phyloP scores from a whole-genome alignment of 2,888 invertebrate species.

The Neoitamus cyanurus region DNA sequence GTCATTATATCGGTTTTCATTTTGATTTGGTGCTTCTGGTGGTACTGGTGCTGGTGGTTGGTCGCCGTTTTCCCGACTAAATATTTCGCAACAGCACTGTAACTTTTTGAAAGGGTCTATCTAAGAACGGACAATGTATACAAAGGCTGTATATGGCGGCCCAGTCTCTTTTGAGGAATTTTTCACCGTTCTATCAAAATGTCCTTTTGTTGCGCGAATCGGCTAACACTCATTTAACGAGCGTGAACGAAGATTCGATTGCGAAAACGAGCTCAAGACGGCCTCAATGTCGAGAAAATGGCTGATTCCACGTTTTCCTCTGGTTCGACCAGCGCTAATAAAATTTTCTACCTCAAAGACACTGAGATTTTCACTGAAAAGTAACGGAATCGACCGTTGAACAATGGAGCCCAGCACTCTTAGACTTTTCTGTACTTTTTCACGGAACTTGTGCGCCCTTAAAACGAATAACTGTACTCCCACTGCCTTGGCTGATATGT shows the following conservation, averaged over 20 bases:
- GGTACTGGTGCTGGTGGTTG: constrained; percentile 20
- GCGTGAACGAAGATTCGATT: background rate
- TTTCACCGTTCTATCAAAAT: background rate
- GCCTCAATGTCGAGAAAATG: constrained; percentile 7
- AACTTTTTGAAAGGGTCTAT: background rate
- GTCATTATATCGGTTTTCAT: constrained; percentile 69
- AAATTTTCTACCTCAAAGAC: background rate
- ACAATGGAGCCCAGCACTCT: background rate
- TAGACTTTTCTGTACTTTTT: background rate
- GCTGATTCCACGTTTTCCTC: constrained; percentile 18
- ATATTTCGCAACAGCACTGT: background rate
- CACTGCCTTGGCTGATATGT: background rate
- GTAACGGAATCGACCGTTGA: background rate
- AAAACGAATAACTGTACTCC: background rate
- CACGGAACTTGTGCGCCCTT: background rate
- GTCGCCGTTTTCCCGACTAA: constrained; percentile 25
- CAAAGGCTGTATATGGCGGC: background rate
- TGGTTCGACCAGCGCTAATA: background rate
- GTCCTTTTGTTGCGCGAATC: background rate
- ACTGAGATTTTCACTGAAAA: constrained; percentile 1
- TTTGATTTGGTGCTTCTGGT: constrained; percentile 16
- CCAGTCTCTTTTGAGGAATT: background rate
- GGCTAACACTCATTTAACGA: background rate
- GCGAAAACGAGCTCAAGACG: background rate
- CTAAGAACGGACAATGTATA: background rate